Evolutionary conservation across 2,797 vertebrate genomes (phyloP), one percentile per base, ranked within the genome.

Genomic region (Pyrocephalus nanus): DNA sequence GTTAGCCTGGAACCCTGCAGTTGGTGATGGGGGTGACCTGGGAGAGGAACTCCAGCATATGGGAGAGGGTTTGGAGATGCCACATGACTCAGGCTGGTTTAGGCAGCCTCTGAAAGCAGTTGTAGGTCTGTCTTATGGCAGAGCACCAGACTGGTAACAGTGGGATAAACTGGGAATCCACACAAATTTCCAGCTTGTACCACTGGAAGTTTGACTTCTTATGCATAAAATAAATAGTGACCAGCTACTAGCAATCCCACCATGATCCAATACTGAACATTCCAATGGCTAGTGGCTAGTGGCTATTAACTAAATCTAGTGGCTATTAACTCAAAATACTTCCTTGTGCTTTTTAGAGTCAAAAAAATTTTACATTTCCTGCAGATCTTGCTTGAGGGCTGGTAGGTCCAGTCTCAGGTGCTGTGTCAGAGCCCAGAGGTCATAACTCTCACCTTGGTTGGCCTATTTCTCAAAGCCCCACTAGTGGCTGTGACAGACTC

Each of bases 131-230:
- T 54, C 13, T 57, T 51, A 42, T 1, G 1, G 27, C 30, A 47
- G n/a, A 47, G 8, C 34, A 34, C 0, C 1, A 64, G 19, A 16
- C 22, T 0, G 4, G 26, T 32, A 61, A 25, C 8, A 42, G 19
- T 43, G 27, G 4, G 9, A 17, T 22, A 48, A 78, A 32, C 34
- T 19, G 2, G 12, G 32, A 88, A 40, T 11, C 12, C 4, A 17
- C 17, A 29, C 3, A 4, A 54, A 54, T 62, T 51, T 17, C 42
- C 48, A 42, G 6, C 53, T 71, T 58, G 47, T 50, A 15, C 27
- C n/a, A 16, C 4, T 66, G 75, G 11, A 54, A 76, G 5, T 48
- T 62, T 82, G 71, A 26, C 23, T 72, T 51, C 42, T 78, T 55
- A 32, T 0, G 9, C 19, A n/a, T 58, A 17, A 76, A 72, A 60